Conservation (phyloP, 30 jellyfish, hydroid and myxozoan genomes). For the Hydra vulgaris region DNA sequence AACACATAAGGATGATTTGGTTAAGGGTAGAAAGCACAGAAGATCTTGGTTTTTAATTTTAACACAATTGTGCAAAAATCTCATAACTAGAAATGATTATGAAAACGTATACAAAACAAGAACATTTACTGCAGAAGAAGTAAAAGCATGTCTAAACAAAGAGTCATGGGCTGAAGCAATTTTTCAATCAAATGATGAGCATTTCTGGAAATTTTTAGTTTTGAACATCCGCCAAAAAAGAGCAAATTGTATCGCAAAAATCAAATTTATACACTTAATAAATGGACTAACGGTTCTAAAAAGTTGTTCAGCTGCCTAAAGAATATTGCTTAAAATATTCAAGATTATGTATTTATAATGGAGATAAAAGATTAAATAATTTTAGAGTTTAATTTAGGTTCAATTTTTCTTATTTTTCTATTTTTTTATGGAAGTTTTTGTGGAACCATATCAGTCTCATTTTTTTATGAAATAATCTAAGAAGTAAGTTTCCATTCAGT, state of each 20-base stretch:
- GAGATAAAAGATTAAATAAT: too few species aligned
- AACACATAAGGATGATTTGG: background rate
- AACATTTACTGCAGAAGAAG: background rate
- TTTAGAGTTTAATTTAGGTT: too few species aligned
- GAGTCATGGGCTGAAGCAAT: background rate
- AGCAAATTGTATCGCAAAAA: background rate
- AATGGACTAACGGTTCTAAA: background rate
- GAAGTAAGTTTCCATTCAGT: too few species aligned
- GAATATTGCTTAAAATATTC: too few species aligned
- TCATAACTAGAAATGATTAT: background rate
- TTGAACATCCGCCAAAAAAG: background rate
- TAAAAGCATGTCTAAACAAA: background rate
- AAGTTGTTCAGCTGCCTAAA: background rate
- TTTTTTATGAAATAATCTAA: too few species aligned
- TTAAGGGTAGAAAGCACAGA: background rate
- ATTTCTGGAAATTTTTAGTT: background rate
- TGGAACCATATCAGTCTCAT: too few species aligned
- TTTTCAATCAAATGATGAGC: background rate
- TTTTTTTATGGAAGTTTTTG: too few species aligned
- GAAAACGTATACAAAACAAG: background rate
- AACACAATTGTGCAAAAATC: background rate
- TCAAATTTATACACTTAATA: background rate
- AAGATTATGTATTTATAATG: too few species aligned
- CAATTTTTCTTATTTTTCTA: too few species aligned
- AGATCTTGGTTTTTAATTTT: background rate